A percentile compares a stretch with the other conserved stretches of the same genome.
phyloP scores from a whole-genome alignment of 2,888 invertebrate species.

The Andrena dorsata region DNA sequence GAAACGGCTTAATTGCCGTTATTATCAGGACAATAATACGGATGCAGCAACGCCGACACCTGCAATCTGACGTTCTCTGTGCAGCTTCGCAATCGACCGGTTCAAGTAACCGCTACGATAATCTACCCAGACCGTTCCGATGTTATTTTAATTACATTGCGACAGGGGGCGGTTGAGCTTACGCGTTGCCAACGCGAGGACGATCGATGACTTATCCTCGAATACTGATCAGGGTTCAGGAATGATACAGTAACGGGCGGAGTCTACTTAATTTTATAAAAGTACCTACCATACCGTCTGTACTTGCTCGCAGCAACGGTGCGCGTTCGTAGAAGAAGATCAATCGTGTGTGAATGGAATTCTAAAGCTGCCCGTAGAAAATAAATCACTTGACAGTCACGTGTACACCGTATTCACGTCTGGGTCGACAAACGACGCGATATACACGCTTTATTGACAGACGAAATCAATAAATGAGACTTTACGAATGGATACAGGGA shows the following conservation, averaged over 20 bases:
- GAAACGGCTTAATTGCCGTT: constrained; percentile 68
- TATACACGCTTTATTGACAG: constrained; percentile 45
- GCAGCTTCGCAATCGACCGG: constrained; percentile 32
- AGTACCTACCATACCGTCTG: no score
- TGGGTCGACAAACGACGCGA: not conserved
- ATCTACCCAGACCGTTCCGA: constrained; percentile 37
- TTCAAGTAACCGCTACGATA: constrained; percentile 49
- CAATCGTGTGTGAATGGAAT: not conserved
- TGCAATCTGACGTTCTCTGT: constrained; percentile 62
- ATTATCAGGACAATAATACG: constrained; percentile 69
- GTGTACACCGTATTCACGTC: constrained; percentile 26
- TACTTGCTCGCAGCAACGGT: not conserved
- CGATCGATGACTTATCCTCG: constrained; percentile 13
- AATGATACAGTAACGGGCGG: no score
- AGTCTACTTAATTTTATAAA: no score
- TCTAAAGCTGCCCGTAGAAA: not conserved
- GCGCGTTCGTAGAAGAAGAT: not conserved
- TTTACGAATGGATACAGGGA: constrained; percentile 49
- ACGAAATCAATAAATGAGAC: constrained; percentile 65
- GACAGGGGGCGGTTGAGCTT: not conserved
- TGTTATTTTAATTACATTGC: constrained; percentile 52
- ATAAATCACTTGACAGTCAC: constrained; percentile 22
- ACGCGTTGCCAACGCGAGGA: not conserved
- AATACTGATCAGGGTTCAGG: no score
- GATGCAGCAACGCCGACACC: constrained; percentile 60